Evolutionary conservation across 2,888 invertebrate species (phyloP), one percentile per base, ranked within the genome.

Genomic region (Torymus aiolomorphi): DNA sequence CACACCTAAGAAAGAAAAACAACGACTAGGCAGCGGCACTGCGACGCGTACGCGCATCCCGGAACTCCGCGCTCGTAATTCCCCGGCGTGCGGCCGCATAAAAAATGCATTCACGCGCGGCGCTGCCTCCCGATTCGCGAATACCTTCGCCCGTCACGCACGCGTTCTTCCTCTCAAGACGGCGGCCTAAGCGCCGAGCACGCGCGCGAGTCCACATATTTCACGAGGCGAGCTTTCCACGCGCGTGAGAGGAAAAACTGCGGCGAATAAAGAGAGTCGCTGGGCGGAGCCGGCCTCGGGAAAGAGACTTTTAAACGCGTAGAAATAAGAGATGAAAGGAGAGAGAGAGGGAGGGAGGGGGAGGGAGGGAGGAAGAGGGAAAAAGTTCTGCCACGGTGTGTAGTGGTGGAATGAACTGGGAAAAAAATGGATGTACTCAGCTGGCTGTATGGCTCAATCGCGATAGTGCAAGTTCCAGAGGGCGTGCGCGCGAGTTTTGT

Each of bases 271-370:
- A 65, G 65, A 59, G 14, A n/a, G 31, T n/a, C 16, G 70, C 61
- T 20, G 63, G 12, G 54, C 18, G 56, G 52, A 18, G 16, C 65
- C 42, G 31, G 49, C 12, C 54, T 56, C 62, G 16, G 56, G 65
- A 74, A 74, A 63, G 72, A 62, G 65, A 59, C 20, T 70, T 74
- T 63, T 75, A 61, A 72, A 75, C 65, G 52, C 56, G 49, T 52
- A 61, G 57, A 66, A 77, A 56, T 63, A 73, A 73, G 42, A 56
- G 52, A 56, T 65, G 73, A 78, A 75, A 61, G 65, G 42, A 49
- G 16, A 73, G 59, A 63, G 24, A 31, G 65, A 31, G 72, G 49
- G 24, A 24, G 69, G 69, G 42, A 56, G 42, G 49, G 59, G 70
- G 76, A 75, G 56, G 61, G 42, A 51, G 16, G 69, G 59, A 63